Evolutionary conservation across 2,888 invertebrate genomes (phyloP).

Genomic region (Octonoba sinensis): DNA sequence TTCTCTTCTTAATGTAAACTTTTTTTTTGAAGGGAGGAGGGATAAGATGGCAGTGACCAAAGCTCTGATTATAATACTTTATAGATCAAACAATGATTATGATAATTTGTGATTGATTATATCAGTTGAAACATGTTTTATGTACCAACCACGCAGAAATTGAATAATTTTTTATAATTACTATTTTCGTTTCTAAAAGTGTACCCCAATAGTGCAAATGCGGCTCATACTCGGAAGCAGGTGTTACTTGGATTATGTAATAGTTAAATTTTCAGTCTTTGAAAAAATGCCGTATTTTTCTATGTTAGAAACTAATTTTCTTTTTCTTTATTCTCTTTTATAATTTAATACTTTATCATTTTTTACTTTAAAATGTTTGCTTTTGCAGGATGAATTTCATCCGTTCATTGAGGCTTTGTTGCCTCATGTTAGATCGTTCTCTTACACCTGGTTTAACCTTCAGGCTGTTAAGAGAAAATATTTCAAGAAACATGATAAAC

Average conservation of each 20-base stretch:
- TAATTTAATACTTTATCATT: not conserved
- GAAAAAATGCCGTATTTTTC: too few species aligned
- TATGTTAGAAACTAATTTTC: not conserved
- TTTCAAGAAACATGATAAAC: constrained; percentile 99
- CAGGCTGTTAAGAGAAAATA: constrained; percentile 99
- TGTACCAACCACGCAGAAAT: too few species aligned
- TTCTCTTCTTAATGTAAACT: too few species aligned
- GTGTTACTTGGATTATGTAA: not conserved
- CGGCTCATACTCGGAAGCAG: not conserved
- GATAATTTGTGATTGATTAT: too few species aligned
- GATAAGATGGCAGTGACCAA: too few species aligned
- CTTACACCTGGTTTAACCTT: constrained; percentile 99
- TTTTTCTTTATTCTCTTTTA: not conserved
- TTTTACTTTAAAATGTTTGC: constrained; percentile 4
- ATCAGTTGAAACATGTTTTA: too few species aligned
- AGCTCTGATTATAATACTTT: too few species aligned
- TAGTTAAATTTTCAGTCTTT: not conserved
- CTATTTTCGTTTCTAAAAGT: too few species aligned
- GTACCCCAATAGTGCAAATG: too few species aligned
- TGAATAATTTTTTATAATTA: too few species aligned
- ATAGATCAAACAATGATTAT: too few species aligned
- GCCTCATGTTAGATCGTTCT: constrained; percentile 99
- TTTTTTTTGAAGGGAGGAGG: too few species aligned
- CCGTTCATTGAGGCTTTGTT: constrained; percentile 99
- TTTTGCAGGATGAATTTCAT: constrained; percentile 96